phyloP scores from a whole-genome alignment of 2,113 vertebrate genomes.

The Chascanopsetta lugubris region DNA sequence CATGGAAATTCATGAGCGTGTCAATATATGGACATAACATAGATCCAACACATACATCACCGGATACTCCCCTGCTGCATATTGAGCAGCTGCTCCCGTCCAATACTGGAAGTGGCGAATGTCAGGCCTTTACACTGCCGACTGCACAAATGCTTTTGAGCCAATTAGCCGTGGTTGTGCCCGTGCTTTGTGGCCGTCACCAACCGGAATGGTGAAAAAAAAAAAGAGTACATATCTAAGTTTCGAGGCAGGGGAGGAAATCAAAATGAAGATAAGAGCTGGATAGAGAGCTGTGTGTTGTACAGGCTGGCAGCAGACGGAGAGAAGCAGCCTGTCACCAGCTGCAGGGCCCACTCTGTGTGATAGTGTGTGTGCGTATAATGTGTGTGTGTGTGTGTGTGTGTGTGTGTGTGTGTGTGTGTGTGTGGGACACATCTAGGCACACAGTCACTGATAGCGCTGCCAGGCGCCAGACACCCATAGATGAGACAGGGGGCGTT shows the following conservation, averaged over 20 bases:
- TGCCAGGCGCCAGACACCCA: slow-evolving; percentile 66
- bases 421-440: slow-evolving; percentile 51
- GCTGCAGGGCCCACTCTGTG: slow-evolving; percentile 65
- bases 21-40: slow-evolving; percentile 69
- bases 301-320: slow-evolving; percentile 67
- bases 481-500: slow-evolving; percentile 60
- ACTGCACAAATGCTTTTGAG: slow-evolving; percentile 9
- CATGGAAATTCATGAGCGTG: slow-evolving; percentile 70
- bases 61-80: slow-evolving; percentile 51
- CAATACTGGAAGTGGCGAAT: slow-evolving; percentile 19
- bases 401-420: slow-evolving; percentile 30
- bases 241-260: slow-evolving; percentile 71
- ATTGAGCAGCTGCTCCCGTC: slow-evolving; percentile 47
- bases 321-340: slow-evolving; percentile 71
- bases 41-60: slow-evolving; percentile 64
- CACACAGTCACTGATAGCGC: slow-evolving; percentile 63
- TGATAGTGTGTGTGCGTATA: slow-evolving; percentile 39
- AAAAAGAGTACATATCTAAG: slow-evolving; percentile 66
- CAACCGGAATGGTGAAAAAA: too few relatives aligned
- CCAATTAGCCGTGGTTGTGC: slow-evolving; percentile 23
- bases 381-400: slow-evolving; percentile 39
- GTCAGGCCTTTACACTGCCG: slow-evolving; percentile 19
- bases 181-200: slow-evolving; percentile 22
- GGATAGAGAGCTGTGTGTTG: slow-evolving; percentile 70
- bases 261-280: slow-evolving; percentile 67